Evolutionary conservation across 2,113 vertebrate genomes (phyloP).

Genomic region (Holacanthus passer): DNA sequence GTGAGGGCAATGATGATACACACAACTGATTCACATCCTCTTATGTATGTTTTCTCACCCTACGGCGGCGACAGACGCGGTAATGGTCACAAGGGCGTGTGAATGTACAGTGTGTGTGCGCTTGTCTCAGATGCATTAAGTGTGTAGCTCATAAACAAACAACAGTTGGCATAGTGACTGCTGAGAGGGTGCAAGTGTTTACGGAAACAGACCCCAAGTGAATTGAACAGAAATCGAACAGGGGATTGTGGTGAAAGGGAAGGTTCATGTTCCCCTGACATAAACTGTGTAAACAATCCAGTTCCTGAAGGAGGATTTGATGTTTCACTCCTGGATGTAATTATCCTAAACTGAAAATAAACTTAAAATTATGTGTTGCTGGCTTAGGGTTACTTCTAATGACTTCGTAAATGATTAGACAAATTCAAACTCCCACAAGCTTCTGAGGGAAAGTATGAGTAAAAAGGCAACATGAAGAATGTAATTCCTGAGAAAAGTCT

Average conservation of each 20-base stretch:
- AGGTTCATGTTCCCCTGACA: neutral
- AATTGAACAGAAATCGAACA: conserved; percentile 11
- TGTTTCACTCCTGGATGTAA: neutral
- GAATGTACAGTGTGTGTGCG: conserved; percentile 30
- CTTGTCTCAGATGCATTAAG: conserved; percentile 15
- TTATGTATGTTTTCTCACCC: conserved; percentile 36
- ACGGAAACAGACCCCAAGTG: conserved; percentile 53
- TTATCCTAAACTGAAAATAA: conserved; percentile 15
- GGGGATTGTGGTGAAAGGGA: conserved; percentile 9
- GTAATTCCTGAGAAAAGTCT: neutral
- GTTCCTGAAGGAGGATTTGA: conserved; percentile 3
- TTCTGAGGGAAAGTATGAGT: neutral
- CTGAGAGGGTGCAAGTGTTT: conserved; percentile 26
- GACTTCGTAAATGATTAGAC: neutral
- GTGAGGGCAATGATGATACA: conserved; percentile 20
- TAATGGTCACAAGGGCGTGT: conserved; percentile 56
- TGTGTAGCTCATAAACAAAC: conserved; percentile 35
- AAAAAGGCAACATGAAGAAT: neutral
- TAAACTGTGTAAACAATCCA: conserved; percentile 1
- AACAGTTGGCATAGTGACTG: conserved; percentile 50
- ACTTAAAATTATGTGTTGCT: neutral
- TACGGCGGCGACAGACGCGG: conserved; percentile 34
- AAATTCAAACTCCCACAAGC: neutral
- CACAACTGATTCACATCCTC: conserved; percentile 48
- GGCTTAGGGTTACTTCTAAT: neutral